Conservation (phyloP, 2,113 vertebrate species). For the Poeciliopsis occidentalis region DNA sequence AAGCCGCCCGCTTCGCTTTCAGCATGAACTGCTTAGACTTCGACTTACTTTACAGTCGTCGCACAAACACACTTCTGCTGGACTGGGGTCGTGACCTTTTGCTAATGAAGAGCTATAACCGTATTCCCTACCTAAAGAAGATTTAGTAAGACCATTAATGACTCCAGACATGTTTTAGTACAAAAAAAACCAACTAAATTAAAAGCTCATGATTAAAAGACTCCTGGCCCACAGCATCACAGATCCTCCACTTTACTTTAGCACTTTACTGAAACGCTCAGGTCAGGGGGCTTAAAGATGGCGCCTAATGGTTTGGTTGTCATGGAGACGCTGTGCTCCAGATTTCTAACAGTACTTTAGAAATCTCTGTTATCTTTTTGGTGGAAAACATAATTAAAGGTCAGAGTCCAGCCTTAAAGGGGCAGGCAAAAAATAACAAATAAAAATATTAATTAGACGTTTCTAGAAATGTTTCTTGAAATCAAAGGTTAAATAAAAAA, state of each 20-base stretch:
- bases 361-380: neutral
- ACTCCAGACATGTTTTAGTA: neutral
- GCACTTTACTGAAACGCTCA: neutral
- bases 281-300: neutral
- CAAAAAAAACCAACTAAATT: neutral
- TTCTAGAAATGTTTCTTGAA: neutral
- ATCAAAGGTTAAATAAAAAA: neutral
- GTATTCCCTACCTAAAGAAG: neutral
- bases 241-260: neutral
- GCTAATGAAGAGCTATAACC: neutral
- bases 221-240: neutral
- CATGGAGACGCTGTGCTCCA: neutral
- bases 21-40: too few species aligned
- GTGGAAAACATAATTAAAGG: neutral
- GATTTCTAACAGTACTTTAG: neutral
- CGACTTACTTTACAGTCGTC: too few species aligned
- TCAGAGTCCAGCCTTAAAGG: too few species aligned
- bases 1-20: too few species aligned
- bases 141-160: neutral
- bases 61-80: neutral
- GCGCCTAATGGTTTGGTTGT: neutral
- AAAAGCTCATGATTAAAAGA: neutral
- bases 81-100: neutral
- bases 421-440: too few species aligned
- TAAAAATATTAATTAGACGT: neutral